Percentiles rank a stretch among this genome's conserved stretches.
phyloP scores from a whole-genome alignment of 2,113 vertebrate species.

The Chlamydotis undulata region DNA sequence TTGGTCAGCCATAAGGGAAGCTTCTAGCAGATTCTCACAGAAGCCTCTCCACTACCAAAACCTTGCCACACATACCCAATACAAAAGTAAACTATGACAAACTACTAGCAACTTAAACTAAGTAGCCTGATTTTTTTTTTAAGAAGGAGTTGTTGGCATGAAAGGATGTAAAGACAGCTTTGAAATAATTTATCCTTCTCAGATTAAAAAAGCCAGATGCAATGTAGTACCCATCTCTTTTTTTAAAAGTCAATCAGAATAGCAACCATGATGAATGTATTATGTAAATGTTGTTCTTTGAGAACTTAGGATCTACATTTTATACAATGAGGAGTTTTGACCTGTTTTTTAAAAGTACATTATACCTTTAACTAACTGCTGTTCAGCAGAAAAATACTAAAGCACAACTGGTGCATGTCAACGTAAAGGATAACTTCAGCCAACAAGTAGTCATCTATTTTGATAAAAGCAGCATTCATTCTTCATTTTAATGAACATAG shows the following conservation, averaged over 20 bases:
- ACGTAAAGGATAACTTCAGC: not conserved
- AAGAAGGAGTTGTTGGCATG: not conserved
- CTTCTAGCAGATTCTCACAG: too few relatives aligned
- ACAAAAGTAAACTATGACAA: not conserved
- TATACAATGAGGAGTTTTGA: not conserved
- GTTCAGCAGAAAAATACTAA: not conserved
- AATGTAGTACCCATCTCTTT: not conserved
- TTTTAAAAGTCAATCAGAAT: not conserved
- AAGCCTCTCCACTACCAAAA: too few relatives aligned
- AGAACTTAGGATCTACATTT: not conserved
- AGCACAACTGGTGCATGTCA: not conserved
- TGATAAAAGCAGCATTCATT: slow-evolving; percentile 55
- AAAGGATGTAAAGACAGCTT: not conserved
- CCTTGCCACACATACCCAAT: too few relatives aligned
- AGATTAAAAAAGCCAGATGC: not conserved
- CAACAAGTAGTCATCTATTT: slow-evolving; percentile 19
- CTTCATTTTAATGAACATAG: not conserved
- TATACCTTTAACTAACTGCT: not conserved
- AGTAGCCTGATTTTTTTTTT: not conserved
- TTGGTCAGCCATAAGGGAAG: too few relatives aligned
- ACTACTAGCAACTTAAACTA: not conserved
- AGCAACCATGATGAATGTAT: not conserved
- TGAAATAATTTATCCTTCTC: not conserved
- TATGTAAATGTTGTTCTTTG: not conserved
- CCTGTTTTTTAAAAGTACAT: not conserved